Percentiles rank a stretch among this genome's conserved stretches.
Evolutionary conservation across 2,113 vertebrate species (phyloP).

Genomic region (Bombycilla garrulus): DNA sequence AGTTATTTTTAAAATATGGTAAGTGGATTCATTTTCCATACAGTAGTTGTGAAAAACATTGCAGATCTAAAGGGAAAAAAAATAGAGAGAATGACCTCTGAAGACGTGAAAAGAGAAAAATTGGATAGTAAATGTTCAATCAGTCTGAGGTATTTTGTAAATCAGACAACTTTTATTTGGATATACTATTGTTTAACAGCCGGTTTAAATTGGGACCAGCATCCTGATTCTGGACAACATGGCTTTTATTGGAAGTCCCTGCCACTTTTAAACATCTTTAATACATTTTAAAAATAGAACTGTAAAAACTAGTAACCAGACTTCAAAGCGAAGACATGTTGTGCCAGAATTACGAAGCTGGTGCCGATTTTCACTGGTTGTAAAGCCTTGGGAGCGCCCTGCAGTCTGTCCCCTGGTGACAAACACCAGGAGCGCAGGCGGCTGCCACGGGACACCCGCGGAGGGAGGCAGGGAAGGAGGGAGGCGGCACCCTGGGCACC

Average conservation of each 20-base stretch:
- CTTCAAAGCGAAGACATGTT: slow-evolving; percentile 79
- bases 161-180: slow-evolving; percentile 74
- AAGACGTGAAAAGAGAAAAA: slow-evolving; percentile 45
- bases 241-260: slow-evolving; percentile 81
- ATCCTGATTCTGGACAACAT: slow-evolving; percentile 78
- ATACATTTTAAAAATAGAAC: slow-evolving; percentile 85
- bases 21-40: slow-evolving; percentile 5
- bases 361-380: slow-evolving; percentile 78
- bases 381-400: slow-evolving; percentile 71
- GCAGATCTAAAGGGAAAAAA: neutral
- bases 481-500: fast-evolving
- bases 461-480: neutral
- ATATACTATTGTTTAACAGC: slow-evolving; percentile 80
- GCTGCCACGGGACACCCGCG: fast-evolving
- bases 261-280: slow-evolving; percentile 84
- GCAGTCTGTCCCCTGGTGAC: neutral
- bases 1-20: slow-evolving; percentile 3
- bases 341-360: slow-evolving; percentile 75
- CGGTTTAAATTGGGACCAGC: slow-evolving; percentile 82
- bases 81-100: neutral
- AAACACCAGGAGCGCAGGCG: neutral
- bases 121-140: slow-evolving; percentile 49
- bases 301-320: slow-evolving; percentile 80
- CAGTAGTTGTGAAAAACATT: slow-evolving; percentile 9
- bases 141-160: slow-evolving; percentile 60